phyloP scores from a whole-genome alignment of 1,140 invertebrate species.

The Frieseomelitta varia region DNA sequence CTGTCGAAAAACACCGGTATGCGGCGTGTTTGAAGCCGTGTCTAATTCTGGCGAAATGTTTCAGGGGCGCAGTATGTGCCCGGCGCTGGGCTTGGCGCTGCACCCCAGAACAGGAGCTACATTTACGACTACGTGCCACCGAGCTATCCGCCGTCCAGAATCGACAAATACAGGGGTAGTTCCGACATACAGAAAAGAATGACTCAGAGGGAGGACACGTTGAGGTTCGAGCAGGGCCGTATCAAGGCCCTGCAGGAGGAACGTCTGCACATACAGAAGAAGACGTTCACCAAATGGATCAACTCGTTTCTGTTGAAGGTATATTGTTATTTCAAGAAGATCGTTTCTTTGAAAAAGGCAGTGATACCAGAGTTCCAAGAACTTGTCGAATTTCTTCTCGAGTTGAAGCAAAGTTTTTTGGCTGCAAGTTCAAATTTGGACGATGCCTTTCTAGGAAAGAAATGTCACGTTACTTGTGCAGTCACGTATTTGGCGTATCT shows the following conservation, averaged over 20 bases:
- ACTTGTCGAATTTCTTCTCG: not conserved
- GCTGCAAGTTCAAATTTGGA: no score
- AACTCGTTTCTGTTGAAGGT: slow-evolving; percentile 99
- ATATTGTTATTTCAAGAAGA: slow-evolving; percentile 43
- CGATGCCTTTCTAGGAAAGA: no score
- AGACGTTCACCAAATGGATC: slow-evolving; percentile 99
- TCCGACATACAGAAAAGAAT: slow-evolving; percentile 85
- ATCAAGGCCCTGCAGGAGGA: slow-evolving; percentile 98
- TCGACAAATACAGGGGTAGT: slow-evolving; percentile 70
- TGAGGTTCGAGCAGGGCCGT: slow-evolving; percentile 97
- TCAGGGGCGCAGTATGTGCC: slow-evolving; percentile 88
- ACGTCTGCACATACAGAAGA: slow-evolving; percentile 98
- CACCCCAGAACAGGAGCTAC: slow-evolving; percentile 70
- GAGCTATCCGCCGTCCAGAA: slow-evolving; percentile 56
- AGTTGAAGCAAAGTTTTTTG: no score
- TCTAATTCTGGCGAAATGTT: slow-evolving; percentile 45
- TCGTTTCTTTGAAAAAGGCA: no score
- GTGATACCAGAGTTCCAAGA: no score
- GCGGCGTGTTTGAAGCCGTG: not conserved
- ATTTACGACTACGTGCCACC: slow-evolving; percentile 50
- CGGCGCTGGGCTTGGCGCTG: slow-evolving; percentile 84
- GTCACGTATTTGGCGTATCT: not conserved
- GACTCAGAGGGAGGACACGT: slow-evolving; percentile 94
- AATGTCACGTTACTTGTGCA: no score
- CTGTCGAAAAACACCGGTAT: not conserved